phyloP scores from a whole-genome alignment of 2,797 vertebrate genomes.

The Cuculus canorus region DNA sequence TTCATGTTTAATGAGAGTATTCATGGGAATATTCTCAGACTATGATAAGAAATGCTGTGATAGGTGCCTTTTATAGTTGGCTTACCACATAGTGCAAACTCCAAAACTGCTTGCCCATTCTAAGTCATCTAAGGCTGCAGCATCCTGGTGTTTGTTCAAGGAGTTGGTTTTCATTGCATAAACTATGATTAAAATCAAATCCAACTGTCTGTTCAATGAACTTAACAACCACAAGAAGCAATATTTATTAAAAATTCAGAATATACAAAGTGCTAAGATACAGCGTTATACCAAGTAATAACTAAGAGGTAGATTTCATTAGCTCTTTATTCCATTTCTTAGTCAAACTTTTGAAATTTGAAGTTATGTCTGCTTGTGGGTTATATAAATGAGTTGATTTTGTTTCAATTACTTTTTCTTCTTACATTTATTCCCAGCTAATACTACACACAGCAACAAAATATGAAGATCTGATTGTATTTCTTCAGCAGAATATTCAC shows the following conservation, averaged over 20 bases:
- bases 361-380: background rate
- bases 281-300: background rate
- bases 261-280: background rate
- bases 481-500: constrained; percentile 76
- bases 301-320: background rate
- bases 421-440: constrained; percentile 64
- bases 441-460: constrained; percentile 63
- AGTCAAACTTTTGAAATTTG: background rate
- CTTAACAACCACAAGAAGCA: background rate
- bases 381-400: background rate
- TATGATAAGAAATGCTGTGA: background rate
- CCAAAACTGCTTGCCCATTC: background rate
- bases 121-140: background rate
- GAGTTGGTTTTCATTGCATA: background rate
- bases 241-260: background rate
- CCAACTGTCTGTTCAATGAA: background rate
- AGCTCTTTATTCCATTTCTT: background rate
- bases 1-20: background rate
- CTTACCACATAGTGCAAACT: background rate
- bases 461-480: constrained; percentile 74
- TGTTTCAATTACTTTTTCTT: background rate
- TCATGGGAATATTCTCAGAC: background rate
- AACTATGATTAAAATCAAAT: background rate
- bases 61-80: background rate
- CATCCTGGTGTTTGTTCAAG: background rate